Evolutionary conservation across 2,888 invertebrate species (phyloP).

Genomic region (Caenorhabditis wallacei): DNA sequence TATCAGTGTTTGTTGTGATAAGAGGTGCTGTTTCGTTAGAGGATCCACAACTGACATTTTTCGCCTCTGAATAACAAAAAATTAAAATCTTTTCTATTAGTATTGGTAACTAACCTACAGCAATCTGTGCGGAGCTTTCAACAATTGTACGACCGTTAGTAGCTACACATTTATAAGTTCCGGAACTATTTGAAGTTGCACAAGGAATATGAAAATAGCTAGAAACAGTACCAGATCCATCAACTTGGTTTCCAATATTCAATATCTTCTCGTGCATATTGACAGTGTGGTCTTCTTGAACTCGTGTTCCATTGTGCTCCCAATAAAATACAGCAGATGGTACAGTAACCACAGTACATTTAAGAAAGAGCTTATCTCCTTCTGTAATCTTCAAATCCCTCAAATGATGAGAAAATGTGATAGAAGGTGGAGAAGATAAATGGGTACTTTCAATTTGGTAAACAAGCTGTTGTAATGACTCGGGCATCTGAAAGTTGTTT

Average conservation of each 20-base stretch:
- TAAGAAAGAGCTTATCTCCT: neutral
- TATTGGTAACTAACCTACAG: neutral
- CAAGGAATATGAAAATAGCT: neutral
- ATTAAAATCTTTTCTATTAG: neutral
- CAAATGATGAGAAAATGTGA: neutral
- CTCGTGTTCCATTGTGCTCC: neutral
- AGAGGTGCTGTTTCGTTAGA: neutral
- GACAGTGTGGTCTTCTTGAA: neutral
- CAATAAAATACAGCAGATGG: neutral
- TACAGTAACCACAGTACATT: neutral
- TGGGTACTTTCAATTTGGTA: no score
- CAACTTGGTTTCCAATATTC: neutral
- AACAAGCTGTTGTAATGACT: no score
- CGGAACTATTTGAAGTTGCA: neutral
- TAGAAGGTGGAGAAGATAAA: neutral
- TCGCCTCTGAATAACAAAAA: neutral
- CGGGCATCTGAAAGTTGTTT: no score
- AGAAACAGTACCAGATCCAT: no score
- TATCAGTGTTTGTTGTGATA: neutral
- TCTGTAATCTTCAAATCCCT: neutral
- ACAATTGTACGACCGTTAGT: neutral
- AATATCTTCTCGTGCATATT: constrained; percentile 2
- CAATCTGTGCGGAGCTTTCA: neutral
- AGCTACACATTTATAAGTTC: neutral
- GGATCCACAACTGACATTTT: neutral